Percentiles rank a stretch among this genome's conserved stretches.
Evolutionary conservation across 2,113 vertebrate species (phyloP).

Genomic region (Heloderma charlesbogerti): DNA sequence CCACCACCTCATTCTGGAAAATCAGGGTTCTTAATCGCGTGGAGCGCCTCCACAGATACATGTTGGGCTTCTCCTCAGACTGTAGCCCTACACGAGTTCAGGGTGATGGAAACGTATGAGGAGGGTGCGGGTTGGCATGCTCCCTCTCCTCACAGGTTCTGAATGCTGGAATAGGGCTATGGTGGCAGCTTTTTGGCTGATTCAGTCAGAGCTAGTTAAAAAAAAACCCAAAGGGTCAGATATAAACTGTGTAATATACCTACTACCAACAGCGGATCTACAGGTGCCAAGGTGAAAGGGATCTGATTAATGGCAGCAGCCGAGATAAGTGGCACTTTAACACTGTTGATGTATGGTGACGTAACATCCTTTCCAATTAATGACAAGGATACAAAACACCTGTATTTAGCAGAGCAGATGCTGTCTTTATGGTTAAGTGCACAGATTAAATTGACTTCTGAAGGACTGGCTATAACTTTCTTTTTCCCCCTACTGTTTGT

Average conservation of each 20-base stretch:
- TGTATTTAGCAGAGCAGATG: slow-evolving; percentile 81
- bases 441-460: slow-evolving; percentile 75
- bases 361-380: slow-evolving; percentile 85
- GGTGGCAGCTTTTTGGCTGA: not conserved
- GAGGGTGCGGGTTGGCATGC: too few species aligned
- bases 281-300: slow-evolving; percentile 69
- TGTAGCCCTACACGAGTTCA: too few species aligned
- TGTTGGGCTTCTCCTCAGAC: too few species aligned
- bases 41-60: too few species aligned
- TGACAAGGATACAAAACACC: slow-evolving; percentile 83
- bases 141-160: too few species aligned
- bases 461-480: slow-evolving; percentile 75
- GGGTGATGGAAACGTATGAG: too few species aligned
- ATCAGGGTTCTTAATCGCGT: too few species aligned
- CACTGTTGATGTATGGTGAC: slow-evolving; percentile 81
- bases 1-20: not conserved
- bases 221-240: slow-evolving; percentile 3
- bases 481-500: slow-evolving; percentile 67
- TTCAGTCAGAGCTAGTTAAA: not conserved
- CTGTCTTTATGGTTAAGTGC: slow-evolving; percentile 74
- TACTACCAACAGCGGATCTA: slow-evolving; percentile 19
- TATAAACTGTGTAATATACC: not conserved
- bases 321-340: slow-evolving; percentile 79
- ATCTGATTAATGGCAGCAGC: slow-evolving; percentile 78
- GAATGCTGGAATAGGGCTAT: too few species aligned